A percentile compares a stretch with the other conserved stretches of the same genome.
phyloP scores from a whole-genome alignment of 2,113 vertebrate species.

The Chelonoidis abingdonii region DNA sequence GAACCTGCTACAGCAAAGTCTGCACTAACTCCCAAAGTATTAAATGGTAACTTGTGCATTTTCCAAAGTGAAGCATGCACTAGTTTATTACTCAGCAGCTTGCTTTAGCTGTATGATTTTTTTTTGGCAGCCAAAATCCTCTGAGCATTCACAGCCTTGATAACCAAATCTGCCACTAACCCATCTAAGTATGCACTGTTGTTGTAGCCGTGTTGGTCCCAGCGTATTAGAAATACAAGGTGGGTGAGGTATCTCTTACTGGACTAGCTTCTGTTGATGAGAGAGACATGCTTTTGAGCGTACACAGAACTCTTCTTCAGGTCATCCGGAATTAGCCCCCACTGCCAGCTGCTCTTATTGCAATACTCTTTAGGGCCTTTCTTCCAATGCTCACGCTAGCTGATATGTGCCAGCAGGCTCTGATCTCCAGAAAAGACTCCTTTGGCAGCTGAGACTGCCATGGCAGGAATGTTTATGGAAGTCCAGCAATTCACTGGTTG shows the following conservation, averaged over 20 bases:
- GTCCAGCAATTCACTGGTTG: neutral
- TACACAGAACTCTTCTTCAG: neutral
- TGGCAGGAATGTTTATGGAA: neutral
- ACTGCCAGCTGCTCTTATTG: neutral
- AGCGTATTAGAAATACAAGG: neutral
- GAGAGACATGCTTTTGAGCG: neutral
- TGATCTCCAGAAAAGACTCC: neutral
- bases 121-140: neutral
- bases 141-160: neutral
- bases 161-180: neutral
- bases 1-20: neutral
- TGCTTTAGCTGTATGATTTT: neutral
- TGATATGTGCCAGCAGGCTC: neutral
- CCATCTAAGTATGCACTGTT: neutral
- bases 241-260: neutral
- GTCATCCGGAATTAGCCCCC: neutral
- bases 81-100: neutral
- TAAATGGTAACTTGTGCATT: neutral
- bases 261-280: neutral
- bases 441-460: fast-evolving
- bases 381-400: neutral
- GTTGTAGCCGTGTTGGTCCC: neutral
- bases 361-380: neutral
- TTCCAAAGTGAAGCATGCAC: neutral
- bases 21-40: neutral